phyloP scores from a whole-genome alignment of 2,888 invertebrate genomes.

The Hypselothyrea guttata region DNA sequence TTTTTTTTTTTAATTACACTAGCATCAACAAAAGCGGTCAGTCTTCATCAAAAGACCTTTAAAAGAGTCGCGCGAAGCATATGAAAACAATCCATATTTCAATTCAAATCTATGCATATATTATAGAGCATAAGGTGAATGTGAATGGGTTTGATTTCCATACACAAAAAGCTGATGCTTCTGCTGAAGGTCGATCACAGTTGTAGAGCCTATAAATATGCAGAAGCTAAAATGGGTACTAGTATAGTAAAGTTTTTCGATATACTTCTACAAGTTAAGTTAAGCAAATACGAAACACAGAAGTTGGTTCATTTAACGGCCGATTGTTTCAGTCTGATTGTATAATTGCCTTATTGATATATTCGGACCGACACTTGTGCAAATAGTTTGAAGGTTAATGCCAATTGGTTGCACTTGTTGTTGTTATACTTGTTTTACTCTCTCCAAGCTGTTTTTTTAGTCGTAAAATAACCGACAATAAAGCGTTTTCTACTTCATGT shows the following conservation, averaged over 20 bases:
- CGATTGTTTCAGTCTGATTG: conserved; percentile 43
- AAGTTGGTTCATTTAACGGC: conserved; percentile 40
- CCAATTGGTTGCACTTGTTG: conserved; percentile 31
- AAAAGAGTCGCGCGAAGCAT: too few relatives aligned
- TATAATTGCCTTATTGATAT: conserved; percentile 39
- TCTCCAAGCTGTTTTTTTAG: conserved; percentile 19
- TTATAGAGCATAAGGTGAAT: too few relatives aligned
- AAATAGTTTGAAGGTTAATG: conserved; percentile 62
- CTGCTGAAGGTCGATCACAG: conserved; percentile 11
- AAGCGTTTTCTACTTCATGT: conserved; percentile 19
- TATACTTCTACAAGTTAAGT: conserved; percentile 34
- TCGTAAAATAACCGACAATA: conserved; percentile 40
- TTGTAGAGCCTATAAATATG: conserved; percentile 40
- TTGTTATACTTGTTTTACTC: too few relatives aligned
- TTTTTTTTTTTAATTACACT: too few relatives aligned
- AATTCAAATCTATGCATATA: too few relatives aligned
- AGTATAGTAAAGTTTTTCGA: background rate
- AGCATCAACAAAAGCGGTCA: too few relatives aligned
- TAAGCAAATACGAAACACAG: conserved; percentile 43
- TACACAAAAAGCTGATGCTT: too few relatives aligned
- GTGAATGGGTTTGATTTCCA: too few relatives aligned
- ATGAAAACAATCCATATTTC: too few relatives aligned
- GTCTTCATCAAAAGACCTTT: too few relatives aligned
- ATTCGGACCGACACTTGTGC: conserved; percentile 47
- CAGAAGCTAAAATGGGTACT: conserved; percentile 9